Evolutionary conservation across 2,888 invertebrate genomes (phyloP), one percentile per base, ranked within the genome.

Genomic region (Phoenoteleia sp.): DNA sequence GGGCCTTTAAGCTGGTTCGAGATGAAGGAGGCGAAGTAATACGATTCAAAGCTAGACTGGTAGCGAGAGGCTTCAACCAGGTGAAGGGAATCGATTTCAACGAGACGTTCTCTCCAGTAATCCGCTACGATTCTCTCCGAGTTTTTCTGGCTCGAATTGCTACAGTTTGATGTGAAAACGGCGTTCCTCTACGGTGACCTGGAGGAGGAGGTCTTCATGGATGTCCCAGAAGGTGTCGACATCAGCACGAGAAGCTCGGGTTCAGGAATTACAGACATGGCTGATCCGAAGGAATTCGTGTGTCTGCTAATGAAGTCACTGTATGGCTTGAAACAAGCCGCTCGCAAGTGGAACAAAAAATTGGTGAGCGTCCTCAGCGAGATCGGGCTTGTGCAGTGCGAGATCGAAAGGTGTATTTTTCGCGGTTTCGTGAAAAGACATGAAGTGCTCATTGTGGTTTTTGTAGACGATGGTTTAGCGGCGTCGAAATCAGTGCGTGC

Each of bases 251-350:
- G n/a, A n/a, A n/a, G n/a, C n/a, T n/a, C n/a, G n/a, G n/a, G n/a
- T n/a, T n/a, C n/a, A n/a, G n/a, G n/a, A n/a, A n/a, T n/a, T n/a
- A n/a, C n/a, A n/a, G n/a, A n/a, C n/a, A n/a, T n/a, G n/a, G n/a
- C n/a, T n/a, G n/a, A n/a, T n/a, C n/a, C n/a, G n/a, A n/a, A n/a
- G n/a, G n/a, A n/a, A n/a, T n/a, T n/a, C n/a, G 42, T 42, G 2
- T 91, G 90, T 54, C 79, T 79, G 17, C 60, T 91, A 5, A 64
- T 80, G 9, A 88, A 86, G 54, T 84, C 88, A n/a, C 36, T 91
- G 33, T 91, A 92, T 81, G 91, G 91, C 7, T 79, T 91, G 0
- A 90, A 90, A 58, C 91, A 91, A 69, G 86, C 89, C 4, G 85
- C 89, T 7, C 74, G 91, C 52, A 86, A 84, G 27, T 92, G 90